phyloP scores from a whole-genome alignment of 2,797 vertebrate genomes.

The Hylomyscus alleni region DNA sequence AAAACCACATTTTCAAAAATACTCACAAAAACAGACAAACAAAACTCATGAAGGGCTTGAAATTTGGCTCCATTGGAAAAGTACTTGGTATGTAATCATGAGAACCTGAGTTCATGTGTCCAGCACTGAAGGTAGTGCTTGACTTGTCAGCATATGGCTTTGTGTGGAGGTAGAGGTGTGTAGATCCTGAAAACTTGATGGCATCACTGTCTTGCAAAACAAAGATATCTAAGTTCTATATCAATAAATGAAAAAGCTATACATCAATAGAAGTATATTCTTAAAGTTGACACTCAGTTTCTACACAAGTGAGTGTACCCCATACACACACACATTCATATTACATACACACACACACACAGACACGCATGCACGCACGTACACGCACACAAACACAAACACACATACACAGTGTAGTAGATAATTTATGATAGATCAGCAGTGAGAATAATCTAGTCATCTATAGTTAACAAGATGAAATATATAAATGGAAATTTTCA shows the following conservation, averaged over 20 bases:
- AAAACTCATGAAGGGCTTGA: neutral
- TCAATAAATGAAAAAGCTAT: neutral
- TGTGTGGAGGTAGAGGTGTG: neutral
- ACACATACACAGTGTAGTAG: neutral
- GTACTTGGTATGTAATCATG: neutral
- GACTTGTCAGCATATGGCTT: neutral
- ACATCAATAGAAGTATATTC: neutral
- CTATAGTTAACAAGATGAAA: neutral
- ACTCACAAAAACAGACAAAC: no score
- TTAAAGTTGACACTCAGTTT: neutral
- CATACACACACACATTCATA: neutral
- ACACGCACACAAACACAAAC: neutral
- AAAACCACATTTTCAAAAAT: slow-evolving; percentile 20
- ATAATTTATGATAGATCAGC: neutral
- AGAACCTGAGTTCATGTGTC: neutral
- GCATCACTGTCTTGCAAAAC: neutral
- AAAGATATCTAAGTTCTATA: neutral
- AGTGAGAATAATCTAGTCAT: neutral
- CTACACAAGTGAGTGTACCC: neutral
- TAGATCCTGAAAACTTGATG: neutral
- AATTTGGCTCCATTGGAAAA: neutral
- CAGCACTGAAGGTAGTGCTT: neutral
- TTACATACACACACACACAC: no score
- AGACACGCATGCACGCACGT: no score
- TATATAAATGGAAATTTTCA: slow-evolving; percentile 12